Conservation (phyloP, 2,113 vertebrate species). For the Nycticryphes semicollaris region DNA sequence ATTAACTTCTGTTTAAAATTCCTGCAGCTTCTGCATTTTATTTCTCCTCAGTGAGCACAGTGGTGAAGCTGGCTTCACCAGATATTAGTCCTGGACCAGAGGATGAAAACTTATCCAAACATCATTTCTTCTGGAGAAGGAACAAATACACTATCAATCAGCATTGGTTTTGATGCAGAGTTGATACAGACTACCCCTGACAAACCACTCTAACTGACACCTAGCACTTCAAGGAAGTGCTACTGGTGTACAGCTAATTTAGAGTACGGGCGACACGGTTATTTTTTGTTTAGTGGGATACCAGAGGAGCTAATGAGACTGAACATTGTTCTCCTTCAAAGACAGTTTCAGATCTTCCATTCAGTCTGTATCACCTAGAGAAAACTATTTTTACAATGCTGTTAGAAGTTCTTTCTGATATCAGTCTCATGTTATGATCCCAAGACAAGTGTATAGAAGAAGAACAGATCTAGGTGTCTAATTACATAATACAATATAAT, state of each 20-base stretch:
- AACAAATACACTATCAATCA: background rate
- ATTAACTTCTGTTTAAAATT: constrained; percentile 74
- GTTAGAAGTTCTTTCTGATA: background rate
- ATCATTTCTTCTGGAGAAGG: constrained; percentile 68
- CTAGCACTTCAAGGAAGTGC: background rate
- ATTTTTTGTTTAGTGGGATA: background rate
- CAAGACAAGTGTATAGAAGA: background rate
- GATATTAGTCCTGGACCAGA: constrained; percentile 78
- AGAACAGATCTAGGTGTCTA: background rate
- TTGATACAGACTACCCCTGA: background rate
- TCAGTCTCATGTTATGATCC: background rate
- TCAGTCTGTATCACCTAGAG: background rate
- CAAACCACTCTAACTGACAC: background rate
- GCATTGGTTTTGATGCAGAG: background rate
- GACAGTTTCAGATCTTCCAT: background rate
- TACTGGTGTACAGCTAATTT: background rate
- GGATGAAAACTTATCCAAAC: constrained; percentile 76
- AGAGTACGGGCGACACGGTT: accelerated
- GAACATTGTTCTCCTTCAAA: background rate
- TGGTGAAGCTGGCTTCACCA: constrained; percentile 76
- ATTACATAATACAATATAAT: constrained; percentile 11
- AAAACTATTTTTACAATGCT: background rate
- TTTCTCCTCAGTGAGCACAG: constrained; percentile 68
- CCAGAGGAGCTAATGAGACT: background rate
- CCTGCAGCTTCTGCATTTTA: constrained; percentile 54